Percentiles rank a stretch among this genome's conserved stretches.
These are phyloP conservation scores for Stictonetta naevosa DNA, from an alignment of 2,113 vertebrate genomes.

Conservation along the genomic window DNA sequence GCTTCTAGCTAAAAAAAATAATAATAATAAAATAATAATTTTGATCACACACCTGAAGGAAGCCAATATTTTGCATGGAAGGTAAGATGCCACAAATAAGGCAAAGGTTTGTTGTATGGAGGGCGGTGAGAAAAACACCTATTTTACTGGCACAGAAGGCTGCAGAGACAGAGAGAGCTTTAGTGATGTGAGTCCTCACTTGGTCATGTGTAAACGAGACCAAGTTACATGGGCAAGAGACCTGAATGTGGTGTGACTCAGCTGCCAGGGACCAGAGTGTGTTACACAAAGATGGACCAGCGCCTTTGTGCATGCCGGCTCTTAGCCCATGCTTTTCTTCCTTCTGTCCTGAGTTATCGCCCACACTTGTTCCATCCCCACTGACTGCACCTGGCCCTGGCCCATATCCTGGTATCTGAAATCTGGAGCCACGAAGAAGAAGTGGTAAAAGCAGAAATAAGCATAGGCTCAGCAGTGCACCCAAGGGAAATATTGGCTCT, in stretches of 20 bases:
- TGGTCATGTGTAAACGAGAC: neutral
- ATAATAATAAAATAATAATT: neutral
- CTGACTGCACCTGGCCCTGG: rapidly evolving
- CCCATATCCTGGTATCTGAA: neutral
- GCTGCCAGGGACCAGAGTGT: neutral
- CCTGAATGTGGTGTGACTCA: neutral
- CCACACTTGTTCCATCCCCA: neutral
- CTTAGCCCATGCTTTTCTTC: neutral
- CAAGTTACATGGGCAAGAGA: neutral
- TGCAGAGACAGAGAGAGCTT: neutral
- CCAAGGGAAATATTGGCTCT: neutral
- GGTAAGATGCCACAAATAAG: neutral
- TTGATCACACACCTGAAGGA: neutral
- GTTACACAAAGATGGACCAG: neutral
- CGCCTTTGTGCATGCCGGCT: neutral
- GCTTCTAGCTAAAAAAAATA: neutral
- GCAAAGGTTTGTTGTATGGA: neutral
- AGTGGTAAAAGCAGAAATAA: neutral
- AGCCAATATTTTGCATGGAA: neutral
- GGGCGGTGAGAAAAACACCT: neutral
- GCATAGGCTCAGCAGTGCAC: neutral
- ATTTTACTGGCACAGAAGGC: neutral
- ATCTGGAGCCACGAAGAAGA: neutral
- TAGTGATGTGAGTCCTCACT: neutral
- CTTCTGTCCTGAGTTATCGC: neutral